Base-by-base conservation (phyloP, 2,888 invertebrate species). In the Deroplatys truncata region DNA sequence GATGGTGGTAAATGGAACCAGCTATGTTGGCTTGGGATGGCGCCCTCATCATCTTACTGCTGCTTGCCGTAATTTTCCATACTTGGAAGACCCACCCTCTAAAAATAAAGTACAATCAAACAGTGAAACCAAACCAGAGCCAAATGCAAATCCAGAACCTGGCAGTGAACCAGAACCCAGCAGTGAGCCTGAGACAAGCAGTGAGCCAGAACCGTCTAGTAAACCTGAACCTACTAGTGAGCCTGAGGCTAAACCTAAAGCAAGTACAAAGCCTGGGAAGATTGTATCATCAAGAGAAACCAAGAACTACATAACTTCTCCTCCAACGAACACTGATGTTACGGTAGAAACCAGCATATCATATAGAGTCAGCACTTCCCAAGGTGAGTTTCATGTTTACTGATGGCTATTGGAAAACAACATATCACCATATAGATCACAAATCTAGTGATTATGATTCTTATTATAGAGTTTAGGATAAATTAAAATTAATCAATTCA, bases 1-100 rank as follows among this genome's bases (percentile, higher is more conserved):
- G 0, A 95, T 98, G 94, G 95, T 97, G 86, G 98, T 97, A n/a
- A 98, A 98, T 91, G 96, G 98, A 2, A 97, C 97, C 0, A 97
- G 98, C 25, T 99, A 98, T 94, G 96, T 96, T 7, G 98, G 96
- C 13, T 92, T 99, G 10, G 99, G 99, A n/a, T 99, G 99, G 98
- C 95, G 98, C 89, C 98, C 99, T 0, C 95, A 94, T 84, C 95
- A 95, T 16, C 92, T 97, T 89, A 97, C 96, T 0, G 96, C 97
- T 29, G 95, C 95, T 88, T 98, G 98, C 92, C 96, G 96, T 92
- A 97, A 97, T 92, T 97, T 97, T 93, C 98, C 98, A 0, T 94
- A 96, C 0, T 94, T 96, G 56, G 94, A 93, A 16, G 95, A 94
- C 84, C 93, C 91, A 25, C 90, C 85, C 72, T 89, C 91, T 28